These are phyloP conservation scores for human (Homo sapiens) DNA, from an alignment of 2,113 vertebrate species.

Conservation along the genomic window GRCh38 chr6:87868501-87869000, in stretches of 20 bases:
- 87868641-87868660: not conserved
- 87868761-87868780: not conserved
- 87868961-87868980: not conserved
- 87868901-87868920: not conserved
- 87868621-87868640: not conserved
- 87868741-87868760: not conserved
- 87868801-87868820: not conserved
- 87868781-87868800: not conserved
- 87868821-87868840: not conserved
- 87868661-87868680: not conserved
- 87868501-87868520: not conserved
- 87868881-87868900: not conserved
- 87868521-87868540: not conserved
- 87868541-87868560: not conserved
- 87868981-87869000: not conserved
- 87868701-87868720: not conserved
- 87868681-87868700: not conserved
- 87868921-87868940: not conserved
- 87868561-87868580: not conserved
- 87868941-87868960: not conserved
- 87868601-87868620: not conserved
- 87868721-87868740: not conserved
- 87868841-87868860: not conserved
- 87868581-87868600: not conserved
- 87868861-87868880: not conserved